These are phyloP conservation scores for Zeuzera pyrina DNA, from an alignment of 2,888 invertebrate species.

Conservation along the genomic window DNA sequence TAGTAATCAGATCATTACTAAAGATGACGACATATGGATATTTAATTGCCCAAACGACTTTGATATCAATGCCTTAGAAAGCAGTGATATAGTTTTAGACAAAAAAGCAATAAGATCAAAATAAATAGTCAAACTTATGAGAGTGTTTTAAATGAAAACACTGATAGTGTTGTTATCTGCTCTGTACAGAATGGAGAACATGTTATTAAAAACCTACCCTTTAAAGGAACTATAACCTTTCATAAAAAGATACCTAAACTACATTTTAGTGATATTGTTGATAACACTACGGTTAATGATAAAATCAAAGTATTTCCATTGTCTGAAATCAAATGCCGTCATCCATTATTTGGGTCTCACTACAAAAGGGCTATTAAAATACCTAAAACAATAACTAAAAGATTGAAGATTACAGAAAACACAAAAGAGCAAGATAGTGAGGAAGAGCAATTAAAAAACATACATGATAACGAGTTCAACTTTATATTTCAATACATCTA, in stretches of 20 bases:
- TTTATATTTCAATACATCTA: no score
- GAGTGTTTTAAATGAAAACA: slow-evolving; percentile 24
- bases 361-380: slow-evolving; percentile 45
- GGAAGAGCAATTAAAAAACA: no score
- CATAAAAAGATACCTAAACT: slow-evolving; percentile 46
- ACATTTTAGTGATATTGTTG: slow-evolving; percentile 32
- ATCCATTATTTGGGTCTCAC: slow-evolving; percentile 50
- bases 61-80: slow-evolving; percentile 26
- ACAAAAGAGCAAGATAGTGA: no score
- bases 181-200: slow-evolving; percentile 19
- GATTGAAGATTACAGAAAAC: slow-evolving; percentile 19
- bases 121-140: slow-evolving; percentile 40
- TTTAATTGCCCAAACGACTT: slow-evolving; percentile 41
- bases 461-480: no score
- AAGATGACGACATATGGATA: slow-evolving; percentile 48
- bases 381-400: slow-evolving; percentile 26
- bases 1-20: slow-evolving; percentile 20
- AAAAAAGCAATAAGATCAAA: slow-evolving; percentile 46
- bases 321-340: slow-evolving; percentile 52
- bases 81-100: slow-evolving; percentile 27
- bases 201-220: slow-evolving; percentile 26
- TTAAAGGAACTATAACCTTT: slow-evolving; percentile 31
- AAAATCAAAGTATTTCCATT: slow-evolving; percentile 42
- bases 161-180: slow-evolving; percentile 22
- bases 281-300: slow-evolving; percentile 28